Evolutionary conservation across 2,113 vertebrate species (phyloP), one percentile per base, ranked within the genome.

Genomic region (Apteryx mantelli): DNA sequence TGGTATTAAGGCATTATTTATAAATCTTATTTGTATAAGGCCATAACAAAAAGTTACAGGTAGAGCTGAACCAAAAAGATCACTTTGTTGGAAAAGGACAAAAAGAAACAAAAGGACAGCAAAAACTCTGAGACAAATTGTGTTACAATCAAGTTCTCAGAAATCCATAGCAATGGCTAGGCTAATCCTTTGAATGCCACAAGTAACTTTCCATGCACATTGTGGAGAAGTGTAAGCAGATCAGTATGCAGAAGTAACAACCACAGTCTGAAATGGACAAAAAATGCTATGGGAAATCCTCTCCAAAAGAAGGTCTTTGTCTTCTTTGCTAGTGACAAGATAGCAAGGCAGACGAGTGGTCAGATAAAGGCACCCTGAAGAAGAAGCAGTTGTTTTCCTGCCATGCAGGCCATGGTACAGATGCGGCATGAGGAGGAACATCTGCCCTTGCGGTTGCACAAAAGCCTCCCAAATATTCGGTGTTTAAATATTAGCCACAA

Each of bases 1-100:
- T 63, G 13, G 19, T 53, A 61, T 48, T 5, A 2, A 25, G 16
- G 18, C 34, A 80, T 84, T 84, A 76, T 52, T 94, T 89, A 42
- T 63, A 95, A 92, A 93, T 86, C 38, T 2, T 69, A 60, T 93
- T 91, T 91, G 70, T 65, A 76, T 88, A 91, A 93, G 56, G 34
- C 46, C 61, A 69, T 24, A 73, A 86, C 65, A 77, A 94, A 61
- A 77, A 63, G 26, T 63, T 86, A 75, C 19, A 53, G 13, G 56
- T 79, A 88, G 61, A 82, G n/a, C 30, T 65, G 17, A 92, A 90
- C 52, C 56, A 60, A 88, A 22, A 93, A 82, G 52, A 93, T 94
- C 40, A 34, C 34, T 7, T 44, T 53, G 8, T 25, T 89, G 6
- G 26, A 70, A 84, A 93, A 86, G 38, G 58, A 86, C 17, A 55